Evolutionary conservation across 2,113 vertebrate genomes (phyloP).

Genomic region (Phaethornis superciliosus): DNA sequence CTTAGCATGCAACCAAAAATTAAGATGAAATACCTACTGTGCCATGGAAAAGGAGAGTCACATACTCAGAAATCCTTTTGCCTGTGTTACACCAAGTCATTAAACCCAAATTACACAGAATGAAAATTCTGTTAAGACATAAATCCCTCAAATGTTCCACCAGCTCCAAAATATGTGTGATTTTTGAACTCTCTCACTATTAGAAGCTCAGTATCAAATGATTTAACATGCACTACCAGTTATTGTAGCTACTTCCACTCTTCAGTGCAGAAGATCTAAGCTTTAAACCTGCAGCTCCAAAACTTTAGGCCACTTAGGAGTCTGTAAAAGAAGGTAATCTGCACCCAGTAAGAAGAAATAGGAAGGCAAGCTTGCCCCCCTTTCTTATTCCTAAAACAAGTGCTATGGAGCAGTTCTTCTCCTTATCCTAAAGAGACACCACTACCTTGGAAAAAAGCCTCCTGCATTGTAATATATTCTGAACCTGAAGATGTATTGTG

Average conservation of each 20-base stretch:
- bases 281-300: background rate
- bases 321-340: background rate
- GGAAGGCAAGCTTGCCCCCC: background rate
- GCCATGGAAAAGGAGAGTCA: slow-evolving; percentile 15
- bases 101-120: slow-evolving; percentile 40
- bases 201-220: background rate
- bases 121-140: slow-evolving; percentile 7
- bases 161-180: background rate
- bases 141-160: background rate
- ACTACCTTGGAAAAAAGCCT: background rate
- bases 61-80: slow-evolving; percentile 9
- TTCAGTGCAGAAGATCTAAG: background rate
- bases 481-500: background rate
- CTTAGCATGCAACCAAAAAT: slow-evolving; percentile 36
- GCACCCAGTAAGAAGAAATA: background rate
- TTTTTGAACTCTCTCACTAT: slow-evolving; percentile 13
- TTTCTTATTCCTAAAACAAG: background rate
- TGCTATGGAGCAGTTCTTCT: background rate
- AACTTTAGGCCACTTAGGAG: background rate
- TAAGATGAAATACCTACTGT: slow-evolving; percentile 55
- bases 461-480: background rate
- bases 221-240: background rate
- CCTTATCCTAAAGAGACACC: background rate
- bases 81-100: background rate
- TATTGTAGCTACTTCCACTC: background rate